A percentile compares a stretch with the other conserved stretches of the same genome.
phyloP scores from a whole-genome alignment of 2,888 invertebrate genomes.

The Hydraecia micacea region DNA sequence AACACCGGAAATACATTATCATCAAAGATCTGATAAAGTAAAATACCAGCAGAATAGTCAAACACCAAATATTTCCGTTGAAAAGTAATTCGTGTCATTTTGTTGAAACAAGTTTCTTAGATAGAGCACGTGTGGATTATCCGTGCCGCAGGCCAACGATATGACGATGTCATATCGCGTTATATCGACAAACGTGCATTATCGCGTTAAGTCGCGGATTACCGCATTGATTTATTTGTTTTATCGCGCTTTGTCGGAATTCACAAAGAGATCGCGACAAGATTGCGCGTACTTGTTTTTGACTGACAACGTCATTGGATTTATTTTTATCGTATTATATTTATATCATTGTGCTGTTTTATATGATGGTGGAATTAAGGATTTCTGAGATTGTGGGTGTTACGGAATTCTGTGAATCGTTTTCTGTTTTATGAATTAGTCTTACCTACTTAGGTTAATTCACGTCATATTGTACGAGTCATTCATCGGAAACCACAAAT shows the following conservation, averaged over 20 bases:
- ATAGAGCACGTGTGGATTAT: constrained; percentile 77
- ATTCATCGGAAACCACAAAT: constrained; percentile 21
- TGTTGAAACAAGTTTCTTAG: constrained; percentile 66
- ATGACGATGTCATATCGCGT: constrained; percentile 60
- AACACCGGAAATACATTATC: constrained; percentile 57
- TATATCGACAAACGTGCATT: constrained; percentile 78
- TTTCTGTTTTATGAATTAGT: constrained; percentile 11
- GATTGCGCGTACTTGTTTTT: constrained; percentile 63
- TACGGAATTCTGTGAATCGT: constrained; percentile 15
- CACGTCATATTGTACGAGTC: not conserved
- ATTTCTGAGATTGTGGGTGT: constrained; percentile 28
- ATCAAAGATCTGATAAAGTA: constrained; percentile 48
- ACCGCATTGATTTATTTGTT: constrained; percentile 84
- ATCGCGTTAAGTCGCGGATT: constrained; percentile 80
- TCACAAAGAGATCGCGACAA: constrained; percentile 65
- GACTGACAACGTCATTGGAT: constrained; percentile 66
- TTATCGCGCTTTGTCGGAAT: constrained; percentile 80
- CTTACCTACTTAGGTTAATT: not conserved
- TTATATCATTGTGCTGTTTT: constrained; percentile 25
- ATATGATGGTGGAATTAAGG: constrained; percentile 29
- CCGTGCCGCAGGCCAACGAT: constrained; percentile 66
- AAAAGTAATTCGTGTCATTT: constrained; percentile 66
- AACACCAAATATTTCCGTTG: constrained; percentile 55
- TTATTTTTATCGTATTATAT: constrained; percentile 61
- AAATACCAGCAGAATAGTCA: constrained; percentile 51